Conservation (phyloP, 2,797 vertebrate genomes). For the Nannoperca australis region DNA sequence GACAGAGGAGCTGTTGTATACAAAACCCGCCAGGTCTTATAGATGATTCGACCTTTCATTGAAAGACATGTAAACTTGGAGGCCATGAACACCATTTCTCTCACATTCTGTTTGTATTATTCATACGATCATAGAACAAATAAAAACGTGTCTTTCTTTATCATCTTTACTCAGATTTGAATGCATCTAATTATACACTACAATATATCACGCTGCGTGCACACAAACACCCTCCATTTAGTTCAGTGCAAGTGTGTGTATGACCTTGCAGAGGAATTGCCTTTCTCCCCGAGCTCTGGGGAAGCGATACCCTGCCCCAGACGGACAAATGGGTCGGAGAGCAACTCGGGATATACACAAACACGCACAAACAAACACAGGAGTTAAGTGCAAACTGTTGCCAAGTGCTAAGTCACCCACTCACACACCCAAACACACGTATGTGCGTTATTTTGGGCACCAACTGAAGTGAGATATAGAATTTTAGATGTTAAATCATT, state of each 20-base stretch:
- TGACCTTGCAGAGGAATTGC: constrained; percentile 64
- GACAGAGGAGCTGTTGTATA: background rate
- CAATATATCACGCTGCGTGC: background rate
- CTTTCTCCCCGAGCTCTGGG: constrained; percentile 45
- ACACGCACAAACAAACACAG: background rate
- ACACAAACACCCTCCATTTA: background rate
- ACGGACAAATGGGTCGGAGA: constrained; percentile 28
- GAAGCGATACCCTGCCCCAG: constrained; percentile 55
- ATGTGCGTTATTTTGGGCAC: constrained; percentile 6
- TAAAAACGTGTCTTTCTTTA: background rate
- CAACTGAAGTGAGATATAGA: background rate
- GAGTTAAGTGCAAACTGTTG: constrained; percentile 18
- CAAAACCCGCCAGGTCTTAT: background rate
- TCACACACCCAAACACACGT: background rate
- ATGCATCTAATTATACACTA: background rate
- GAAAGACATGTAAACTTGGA: background rate
- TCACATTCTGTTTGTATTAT: background rate
- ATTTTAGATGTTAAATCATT: constrained; percentile 17
- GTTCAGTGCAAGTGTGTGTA: constrained; percentile 7
- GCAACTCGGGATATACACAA: constrained; percentile 27
- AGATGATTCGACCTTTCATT: constrained; percentile 1
- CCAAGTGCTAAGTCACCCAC: background rate
- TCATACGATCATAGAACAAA: background rate
- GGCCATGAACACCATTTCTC: background rate
- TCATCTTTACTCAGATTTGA: background rate